phyloP scores from a whole-genome alignment of 2,888 invertebrate species.

The Antheraea yamamai region DNA sequence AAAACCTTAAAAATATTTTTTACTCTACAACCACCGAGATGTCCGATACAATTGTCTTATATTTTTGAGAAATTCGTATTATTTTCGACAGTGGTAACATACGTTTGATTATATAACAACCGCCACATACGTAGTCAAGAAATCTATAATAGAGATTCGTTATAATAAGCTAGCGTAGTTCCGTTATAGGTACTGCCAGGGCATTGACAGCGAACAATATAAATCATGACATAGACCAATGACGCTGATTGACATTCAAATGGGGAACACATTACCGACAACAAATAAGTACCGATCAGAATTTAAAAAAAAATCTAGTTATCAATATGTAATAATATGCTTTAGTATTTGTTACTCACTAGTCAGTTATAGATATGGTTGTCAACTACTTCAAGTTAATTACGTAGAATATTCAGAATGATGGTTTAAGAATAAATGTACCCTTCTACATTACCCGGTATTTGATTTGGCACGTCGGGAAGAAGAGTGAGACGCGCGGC shows the following conservation, averaged over 20 bases:
- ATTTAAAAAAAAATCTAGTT: not conserved
- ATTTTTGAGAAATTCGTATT: not conserved
- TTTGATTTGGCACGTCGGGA: too few relatives aligned
- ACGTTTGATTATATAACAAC: not conserved
- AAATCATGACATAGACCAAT: not conserved
- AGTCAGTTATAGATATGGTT: not conserved
- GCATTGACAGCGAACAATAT: constrained; percentile 5
- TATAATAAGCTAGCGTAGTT: not conserved
- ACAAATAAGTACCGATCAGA: not conserved
- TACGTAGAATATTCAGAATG: not conserved
- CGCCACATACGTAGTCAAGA: not conserved
- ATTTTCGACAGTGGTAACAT: not conserved
- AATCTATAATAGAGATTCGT: not conserved
- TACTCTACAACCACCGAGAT: too few relatives aligned
- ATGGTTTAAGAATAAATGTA: too few relatives aligned
- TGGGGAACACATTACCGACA: not conserved
- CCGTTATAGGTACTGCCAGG: not conserved
- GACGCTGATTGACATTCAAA: constrained; percentile 13
- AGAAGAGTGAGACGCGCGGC: too few relatives aligned
- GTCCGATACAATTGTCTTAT: not conserved
- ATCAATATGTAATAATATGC: not conserved
- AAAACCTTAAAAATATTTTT: too few relatives aligned
- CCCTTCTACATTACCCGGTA: too few relatives aligned
- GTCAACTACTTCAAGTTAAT: not conserved
- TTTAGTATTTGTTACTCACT: not conserved